phyloP scores from a whole-genome alignment of 2,113 vertebrate genomes.

The Arenaria interpres region DNA sequence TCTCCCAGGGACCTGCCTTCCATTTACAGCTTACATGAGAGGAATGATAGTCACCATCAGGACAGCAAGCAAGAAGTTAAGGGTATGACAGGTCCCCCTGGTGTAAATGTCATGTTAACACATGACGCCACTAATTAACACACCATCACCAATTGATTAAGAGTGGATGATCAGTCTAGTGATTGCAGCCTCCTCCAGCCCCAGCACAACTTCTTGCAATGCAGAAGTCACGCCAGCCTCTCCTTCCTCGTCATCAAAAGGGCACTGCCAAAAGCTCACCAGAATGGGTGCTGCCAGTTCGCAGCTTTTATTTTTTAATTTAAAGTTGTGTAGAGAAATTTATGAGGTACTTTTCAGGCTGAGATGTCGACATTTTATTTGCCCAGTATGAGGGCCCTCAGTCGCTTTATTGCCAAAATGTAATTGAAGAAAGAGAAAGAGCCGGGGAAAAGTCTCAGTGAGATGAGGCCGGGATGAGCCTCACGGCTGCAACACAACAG shows the following conservation, averaged over 20 bases:
- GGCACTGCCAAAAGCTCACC: not conserved
- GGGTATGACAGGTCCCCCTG: not conserved
- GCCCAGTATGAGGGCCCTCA: not conserved
- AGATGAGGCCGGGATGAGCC: not conserved
- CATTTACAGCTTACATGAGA: not conserved
- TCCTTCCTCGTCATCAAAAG: not conserved
- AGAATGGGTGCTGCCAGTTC: not conserved
- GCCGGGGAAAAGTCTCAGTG: not conserved
- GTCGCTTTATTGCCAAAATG: not conserved
- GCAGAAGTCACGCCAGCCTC: not conserved
- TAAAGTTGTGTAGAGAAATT: not conserved
- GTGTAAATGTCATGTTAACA: not conserved
- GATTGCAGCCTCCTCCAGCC: not conserved
- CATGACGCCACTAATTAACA: not conserved
- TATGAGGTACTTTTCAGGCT: not conserved
- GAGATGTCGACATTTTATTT: not conserved
- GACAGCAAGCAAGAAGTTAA: not conserved
- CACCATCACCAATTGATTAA: not conserved
- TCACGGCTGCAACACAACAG: not conserved
- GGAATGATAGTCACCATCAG: not conserved
- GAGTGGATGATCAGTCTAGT: not conserved
- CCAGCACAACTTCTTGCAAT: not conserved
- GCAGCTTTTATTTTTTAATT: not conserved
- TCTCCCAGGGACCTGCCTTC: not conserved
- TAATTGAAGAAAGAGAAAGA: not conserved